Evolutionary conservation across 2,888 invertebrate species (phyloP), one percentile per base, ranked within the genome.

Genomic region (Drosophila picticornis): DNA sequence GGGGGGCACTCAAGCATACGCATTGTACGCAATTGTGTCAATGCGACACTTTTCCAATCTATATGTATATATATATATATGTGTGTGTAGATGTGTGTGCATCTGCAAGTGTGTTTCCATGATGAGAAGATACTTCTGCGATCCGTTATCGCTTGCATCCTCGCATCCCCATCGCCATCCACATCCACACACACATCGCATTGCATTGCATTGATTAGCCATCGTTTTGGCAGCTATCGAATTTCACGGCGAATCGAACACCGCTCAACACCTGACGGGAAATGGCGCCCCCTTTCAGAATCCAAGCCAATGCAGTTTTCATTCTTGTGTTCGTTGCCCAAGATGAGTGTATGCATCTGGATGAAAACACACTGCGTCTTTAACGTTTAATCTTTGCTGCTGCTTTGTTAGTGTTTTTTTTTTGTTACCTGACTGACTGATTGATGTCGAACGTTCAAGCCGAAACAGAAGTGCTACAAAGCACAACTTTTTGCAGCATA

Each of bases 221-320:
- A 40, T 46, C 56, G 63, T 50, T 48, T 34, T 43, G 43, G 55
- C 46, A 52, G 48, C 51, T 62, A 63, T 74, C 65, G 31, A 27
- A 50, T 71, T 79, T 59, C 78, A 65, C 22, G 31, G 43, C 50
- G 64, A 77, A 79, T 85, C 70, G 69, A 57, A 74, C 52, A 75
- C 71, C 64, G 61, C 36, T 57, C 68, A 65, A 80, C 86, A 84
- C 83, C 85, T 81, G 84, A 87, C 84, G 85, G 84, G 88, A 84
- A 81, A 73, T 76, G 55, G 57, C 27, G 38, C 46, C 40, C 19
- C 56, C 40, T 13, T 32, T 48, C 1, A 2, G 16, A 25, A 46
- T 16, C 16, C 16, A 16, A 46, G 36, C 40, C 29, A 56, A 48
- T 56, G 60, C 64, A 66, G 66, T 75, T 69, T 52, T 67, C 65